These are phyloP conservation scores for Pseudopleuronectes americanus DNA, from an alignment of 2,797 vertebrate genomes.

Conservation along the genomic window DNA sequence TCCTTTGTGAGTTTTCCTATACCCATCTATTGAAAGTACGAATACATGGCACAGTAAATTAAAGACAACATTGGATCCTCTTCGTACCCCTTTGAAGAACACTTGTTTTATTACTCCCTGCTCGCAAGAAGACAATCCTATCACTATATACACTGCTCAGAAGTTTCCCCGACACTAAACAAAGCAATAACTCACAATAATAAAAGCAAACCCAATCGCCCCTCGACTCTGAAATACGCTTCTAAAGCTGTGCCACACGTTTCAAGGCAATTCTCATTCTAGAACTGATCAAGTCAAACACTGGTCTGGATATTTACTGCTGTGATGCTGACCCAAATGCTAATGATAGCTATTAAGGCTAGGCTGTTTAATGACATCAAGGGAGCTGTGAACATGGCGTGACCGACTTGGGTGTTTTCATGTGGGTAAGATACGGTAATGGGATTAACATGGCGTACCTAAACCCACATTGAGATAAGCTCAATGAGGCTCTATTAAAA, in stretches of 20 bases:
- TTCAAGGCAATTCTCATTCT: constrained; percentile 49
- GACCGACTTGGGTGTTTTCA: constrained; percentile 76
- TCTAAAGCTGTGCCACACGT: constrained; percentile 37
- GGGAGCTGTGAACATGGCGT: constrained; percentile 67
- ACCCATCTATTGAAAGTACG: constrained; percentile 56
- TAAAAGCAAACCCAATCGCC: constrained; percentile 41
- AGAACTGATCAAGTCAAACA: constrained; percentile 60
- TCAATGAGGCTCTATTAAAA: constrained; percentile 75
- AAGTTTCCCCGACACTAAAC: constrained; percentile 42
- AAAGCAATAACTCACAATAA: constrained; percentile 48
- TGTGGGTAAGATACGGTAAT: constrained; percentile 74
- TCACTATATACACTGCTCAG: constrained; percentile 12
- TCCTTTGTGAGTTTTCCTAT: constrained; percentile 58
- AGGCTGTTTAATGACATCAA: constrained; percentile 71
- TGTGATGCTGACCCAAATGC: constrained; percentile 72
- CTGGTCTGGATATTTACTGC: constrained; percentile 61
- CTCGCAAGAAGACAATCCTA: constrained; percentile 50
- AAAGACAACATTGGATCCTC: constrained; percentile 57
- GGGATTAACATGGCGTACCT: constrained; percentile 81
- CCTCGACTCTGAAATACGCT: constrained; percentile 37
- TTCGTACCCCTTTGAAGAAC: constrained; percentile 33
- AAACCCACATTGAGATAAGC: constrained; percentile 82
- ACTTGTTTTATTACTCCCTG: constrained; percentile 58
- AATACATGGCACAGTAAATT: constrained; percentile 59
- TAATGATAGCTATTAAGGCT: constrained; percentile 78